Evolutionary conservation across 2,888 invertebrate genomes (phyloP).

Genomic region (Drosophila kanekoi): DNA sequence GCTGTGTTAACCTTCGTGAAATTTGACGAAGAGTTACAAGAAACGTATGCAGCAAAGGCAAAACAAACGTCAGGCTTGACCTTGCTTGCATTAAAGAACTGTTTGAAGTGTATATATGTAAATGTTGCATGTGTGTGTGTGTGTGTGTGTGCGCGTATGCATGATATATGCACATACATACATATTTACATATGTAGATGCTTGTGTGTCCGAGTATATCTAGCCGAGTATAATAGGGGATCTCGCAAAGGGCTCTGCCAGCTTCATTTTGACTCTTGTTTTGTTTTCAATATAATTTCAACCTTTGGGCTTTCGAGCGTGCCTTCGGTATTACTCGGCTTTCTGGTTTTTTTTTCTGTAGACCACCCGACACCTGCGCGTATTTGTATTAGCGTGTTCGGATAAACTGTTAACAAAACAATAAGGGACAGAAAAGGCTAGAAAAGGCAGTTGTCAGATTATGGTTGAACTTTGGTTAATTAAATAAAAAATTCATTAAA

Average conservation of each 20-base stretch:
- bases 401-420: not conserved
- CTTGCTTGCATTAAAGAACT: conserved; percentile 14
- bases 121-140: not conserved
- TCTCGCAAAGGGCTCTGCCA: not conserved
- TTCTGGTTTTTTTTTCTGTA: not conserved
- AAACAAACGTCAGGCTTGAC: conserved; percentile 14
- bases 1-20: not conserved
- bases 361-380: not conserved
- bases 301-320: not conserved
- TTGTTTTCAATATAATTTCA: not conserved
- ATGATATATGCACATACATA: too few relatives aligned
- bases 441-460: not conserved
- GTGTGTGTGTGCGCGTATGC: not conserved
- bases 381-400: not conserved
- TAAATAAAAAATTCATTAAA: too few relatives aligned
- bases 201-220: not conserved
- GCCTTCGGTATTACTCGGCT: not conserved
- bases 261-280: not conserved
- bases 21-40: not conserved
- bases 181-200: not conserved
- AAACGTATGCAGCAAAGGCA: not conserved
- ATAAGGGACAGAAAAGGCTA: not conserved
- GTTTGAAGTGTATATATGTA: not conserved
- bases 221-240: not conserved
- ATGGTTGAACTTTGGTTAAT: not conserved